Evolutionary conservation across 2,797 vertebrate genomes (phyloP), one percentile per base, ranked within the genome.

Genomic region (Myotis myotis): DNA sequence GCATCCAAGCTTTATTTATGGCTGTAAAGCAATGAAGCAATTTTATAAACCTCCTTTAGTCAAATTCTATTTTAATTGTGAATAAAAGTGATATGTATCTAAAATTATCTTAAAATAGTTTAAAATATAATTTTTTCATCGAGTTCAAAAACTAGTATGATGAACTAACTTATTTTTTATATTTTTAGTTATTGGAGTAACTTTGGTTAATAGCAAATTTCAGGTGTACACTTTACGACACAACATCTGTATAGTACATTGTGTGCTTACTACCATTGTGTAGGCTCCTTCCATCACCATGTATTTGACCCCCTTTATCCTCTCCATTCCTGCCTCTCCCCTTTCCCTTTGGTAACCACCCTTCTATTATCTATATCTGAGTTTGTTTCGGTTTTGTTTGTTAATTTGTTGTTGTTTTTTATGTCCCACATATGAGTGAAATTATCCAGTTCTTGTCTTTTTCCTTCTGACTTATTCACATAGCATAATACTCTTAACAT

Each of bases 61-160:
- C 57, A 95, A 68, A 38, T 75, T 79, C 51, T 38, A 8, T 86
- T 95, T 94, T 44, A 88, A 78, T 78, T 74, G 15, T 88, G 55
- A 72, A 33, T 85, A 93, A 72, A 62, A 87, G 41, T 85, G 49
- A 15, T 49, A 36, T 49, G 57, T 86, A 74, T 83, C 88, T 66
- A 81, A 93, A 57, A 89, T 53, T 78, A 19, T 76, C 72, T 78
- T 62, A 53, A 75, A 70, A 71, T 30, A 70, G 4, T 60, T 93
- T 47, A 91, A 70, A 55, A 36, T 55, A 41, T 76, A 68, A 68
- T 16, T 86, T 55, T 87, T 33, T 75, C n/a, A 28, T 33, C 2
- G 6, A 64, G 22, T 66, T 71, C 22, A 33, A 66, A 20, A 66
- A 11, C 80, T 33, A 57, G 7, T 5, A 6, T 22, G n/a, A 38